phyloP scores from a whole-genome alignment of 2,888 invertebrate species.

The Dynastes tityus region DNA sequence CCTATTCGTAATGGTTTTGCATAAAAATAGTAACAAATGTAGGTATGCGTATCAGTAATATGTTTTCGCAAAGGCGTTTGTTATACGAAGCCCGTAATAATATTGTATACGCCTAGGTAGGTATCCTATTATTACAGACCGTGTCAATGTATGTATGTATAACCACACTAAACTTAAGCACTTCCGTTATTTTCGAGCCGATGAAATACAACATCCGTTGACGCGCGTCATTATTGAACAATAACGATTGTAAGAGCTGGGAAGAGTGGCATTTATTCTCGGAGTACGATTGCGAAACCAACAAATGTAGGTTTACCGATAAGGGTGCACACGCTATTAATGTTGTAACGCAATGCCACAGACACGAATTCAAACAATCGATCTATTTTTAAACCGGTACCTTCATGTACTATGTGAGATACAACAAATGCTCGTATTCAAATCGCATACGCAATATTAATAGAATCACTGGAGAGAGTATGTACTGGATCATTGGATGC shows the following conservation, averaged over 20 bases:
- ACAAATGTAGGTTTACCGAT: conserved; percentile 35
- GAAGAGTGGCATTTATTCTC: conserved; percentile 16
- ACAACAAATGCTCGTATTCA: not conserved
- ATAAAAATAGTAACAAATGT: too few species aligned
- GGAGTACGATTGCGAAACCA: conserved; percentile 37
- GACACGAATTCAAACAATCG: conserved; percentile 34
- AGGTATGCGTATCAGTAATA: too few species aligned
- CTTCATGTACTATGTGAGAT: not conserved
- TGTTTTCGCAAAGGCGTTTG: too few species aligned
- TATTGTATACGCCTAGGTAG: not conserved
- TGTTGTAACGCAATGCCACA: conserved; percentile 11
- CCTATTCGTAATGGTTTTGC: too few species aligned
- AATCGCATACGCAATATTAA: too few species aligned
- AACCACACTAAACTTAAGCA: conserved; percentile 41
- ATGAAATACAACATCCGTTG: conserved; percentile 43
- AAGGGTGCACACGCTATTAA: conserved; percentile 30
- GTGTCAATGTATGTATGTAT: conserved; percentile 12
- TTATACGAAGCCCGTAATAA: not conserved
- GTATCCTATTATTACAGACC: conserved; percentile 17
- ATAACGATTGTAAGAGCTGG: conserved; percentile 27
- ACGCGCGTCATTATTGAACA: conserved; percentile 40
- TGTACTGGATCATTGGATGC: not conserved
- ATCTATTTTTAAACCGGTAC: conserved; percentile 25
- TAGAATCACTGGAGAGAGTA: too few species aligned
- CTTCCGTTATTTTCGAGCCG: conserved; percentile 37